phyloP scores from a whole-genome alignment of 53 echinoderm and acorn worm genomes.

The Antedon mediterranea region DNA sequence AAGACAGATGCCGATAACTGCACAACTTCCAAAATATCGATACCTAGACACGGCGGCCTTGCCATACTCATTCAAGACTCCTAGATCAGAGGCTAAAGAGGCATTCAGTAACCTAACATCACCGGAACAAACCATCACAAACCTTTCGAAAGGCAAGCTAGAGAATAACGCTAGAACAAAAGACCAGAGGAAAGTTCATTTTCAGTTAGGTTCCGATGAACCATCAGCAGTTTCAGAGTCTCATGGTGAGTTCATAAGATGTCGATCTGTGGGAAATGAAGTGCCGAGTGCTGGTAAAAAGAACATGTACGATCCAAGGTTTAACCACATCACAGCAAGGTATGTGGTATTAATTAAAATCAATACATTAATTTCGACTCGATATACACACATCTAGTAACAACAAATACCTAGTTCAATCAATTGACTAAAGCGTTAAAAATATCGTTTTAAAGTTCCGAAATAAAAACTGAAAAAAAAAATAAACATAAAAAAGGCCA shows the following conservation, averaged over 20 bases:
- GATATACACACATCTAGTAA: too few relatives aligned
- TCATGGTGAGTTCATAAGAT: conserved; percentile 38
- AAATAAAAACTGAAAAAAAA: too few relatives aligned
- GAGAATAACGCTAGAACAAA: conserved; percentile 56
- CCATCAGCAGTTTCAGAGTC: conserved; percentile 36
- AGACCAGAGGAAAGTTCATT: conserved; percentile 72
- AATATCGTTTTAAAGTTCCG: too few relatives aligned
- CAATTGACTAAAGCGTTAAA: too few relatives aligned
- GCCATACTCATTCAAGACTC: conserved; percentile 49
- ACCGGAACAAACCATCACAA: conserved; percentile 17
- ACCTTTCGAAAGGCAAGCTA: conserved; percentile 25
- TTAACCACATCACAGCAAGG: conserved; percentile 61
- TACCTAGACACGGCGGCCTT: conserved; percentile 59
- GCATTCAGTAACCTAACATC: conserved; percentile 18
- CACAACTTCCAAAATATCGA: conserved; percentile 56
- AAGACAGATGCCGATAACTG: conserved; percentile 10
- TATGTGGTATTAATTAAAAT: conserved; percentile 3
- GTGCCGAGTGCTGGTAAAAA: conserved; percentile 51
- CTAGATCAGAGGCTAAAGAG: conserved; percentile 64
- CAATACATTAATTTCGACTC: too few relatives aligned
- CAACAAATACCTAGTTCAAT: too few relatives aligned
- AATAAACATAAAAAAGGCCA: too few relatives aligned
- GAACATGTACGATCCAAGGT: conserved; percentile 56
- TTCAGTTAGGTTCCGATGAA: conserved; percentile 64
- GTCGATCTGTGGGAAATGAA: conserved; percentile 5